These are phyloP conservation scores for Xiphophorus hellerii DNA, from an alignment of 2,113 vertebrate genomes.

Conservation along the genomic window DNA sequence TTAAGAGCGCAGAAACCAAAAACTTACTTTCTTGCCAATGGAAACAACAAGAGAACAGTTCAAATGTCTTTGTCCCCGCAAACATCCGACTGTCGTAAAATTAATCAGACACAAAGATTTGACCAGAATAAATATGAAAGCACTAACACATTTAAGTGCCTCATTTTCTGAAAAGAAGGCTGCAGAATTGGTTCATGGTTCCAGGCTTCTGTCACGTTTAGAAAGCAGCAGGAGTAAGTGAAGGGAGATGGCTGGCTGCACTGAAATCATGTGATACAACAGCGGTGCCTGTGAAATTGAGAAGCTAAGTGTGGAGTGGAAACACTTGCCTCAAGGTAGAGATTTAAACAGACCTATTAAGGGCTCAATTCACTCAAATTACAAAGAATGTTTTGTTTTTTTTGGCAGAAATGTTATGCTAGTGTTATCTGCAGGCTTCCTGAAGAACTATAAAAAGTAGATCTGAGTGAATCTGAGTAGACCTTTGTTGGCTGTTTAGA, in stretches of 20 bases:
- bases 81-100: conserved; percentile 28
- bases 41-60: conserved; percentile 33
- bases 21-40: not conserved
- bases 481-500: too few relatives aligned
- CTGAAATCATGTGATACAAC: not conserved
- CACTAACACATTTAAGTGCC: conserved; percentile 15
- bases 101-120: conserved; percentile 28
- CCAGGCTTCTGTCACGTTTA: conserved; percentile 7
- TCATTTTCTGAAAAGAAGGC: conserved; percentile 25
- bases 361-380: conserved; percentile 22
- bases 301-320: not conserved
- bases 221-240: not conserved
- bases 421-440: not conserved
- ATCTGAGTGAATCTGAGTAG: not conserved
- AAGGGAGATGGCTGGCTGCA: not conserved
- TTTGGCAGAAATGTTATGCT: not conserved
- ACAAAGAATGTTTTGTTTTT: not conserved
- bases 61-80: conserved; percentile 35
- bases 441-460: not conserved
- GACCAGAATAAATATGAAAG: conserved; percentile 34
- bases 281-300: not conserved
- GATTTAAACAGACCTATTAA: conserved; percentile 16
- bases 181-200: conserved; percentile 10
- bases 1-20: conserved; percentile 10
- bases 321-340: conserved; percentile 14